Percentiles rank a stretch among this genome's conserved stretches.
These are phyloP conservation scores for Cyaniris semiargus DNA, from an alignment of 2,888 invertebrate genomes.

Conservation along the genomic window DNA sequence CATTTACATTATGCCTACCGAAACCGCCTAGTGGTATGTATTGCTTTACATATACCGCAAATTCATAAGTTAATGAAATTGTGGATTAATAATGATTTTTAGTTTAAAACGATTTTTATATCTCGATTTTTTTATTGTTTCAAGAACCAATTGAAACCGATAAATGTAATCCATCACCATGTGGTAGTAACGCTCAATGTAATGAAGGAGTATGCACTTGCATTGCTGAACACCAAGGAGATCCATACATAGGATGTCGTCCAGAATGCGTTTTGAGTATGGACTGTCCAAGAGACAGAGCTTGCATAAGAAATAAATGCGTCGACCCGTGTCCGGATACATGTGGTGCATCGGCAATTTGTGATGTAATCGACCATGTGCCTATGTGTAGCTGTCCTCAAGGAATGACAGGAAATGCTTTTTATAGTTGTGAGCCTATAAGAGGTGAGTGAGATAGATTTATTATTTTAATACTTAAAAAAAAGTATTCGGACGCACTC, in stretches of 20 bases:
- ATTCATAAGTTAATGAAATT: neutral
- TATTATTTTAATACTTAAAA: neutral
- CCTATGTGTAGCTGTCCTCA: slow-evolving; percentile 86
- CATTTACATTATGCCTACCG: slow-evolving; percentile 77
- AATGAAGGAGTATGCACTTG: slow-evolving; percentile 81
- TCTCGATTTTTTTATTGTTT: slow-evolving; percentile 36
- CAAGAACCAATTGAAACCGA: slow-evolving; percentile 57
- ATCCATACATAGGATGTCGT: slow-evolving; percentile 84
- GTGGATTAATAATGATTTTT: neutral
- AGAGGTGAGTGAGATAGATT: slow-evolving; percentile 55
- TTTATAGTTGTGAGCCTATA: slow-evolving; percentile 81
- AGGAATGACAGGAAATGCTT: slow-evolving; percentile 85
- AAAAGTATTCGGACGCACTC: neutral
- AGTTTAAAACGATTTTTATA: neutral
- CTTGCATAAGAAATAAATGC: slow-evolving; percentile 85
- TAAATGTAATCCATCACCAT: slow-evolving; percentile 83
- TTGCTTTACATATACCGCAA: neutral
- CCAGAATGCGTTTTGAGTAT: slow-evolving; percentile 86
- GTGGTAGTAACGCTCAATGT: slow-evolving; percentile 83
- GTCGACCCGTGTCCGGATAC: slow-evolving; percentile 85
- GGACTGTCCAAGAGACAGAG: slow-evolving; percentile 83
- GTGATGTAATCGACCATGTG: slow-evolving; percentile 86
- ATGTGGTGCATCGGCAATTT: slow-evolving; percentile 85
- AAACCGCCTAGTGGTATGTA: slow-evolving; percentile 65
- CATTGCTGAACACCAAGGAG: slow-evolving; percentile 82